phyloP scores from a whole-genome alignment of 2,797 vertebrate genomes.

The Mastacembelus armatus region DNA sequence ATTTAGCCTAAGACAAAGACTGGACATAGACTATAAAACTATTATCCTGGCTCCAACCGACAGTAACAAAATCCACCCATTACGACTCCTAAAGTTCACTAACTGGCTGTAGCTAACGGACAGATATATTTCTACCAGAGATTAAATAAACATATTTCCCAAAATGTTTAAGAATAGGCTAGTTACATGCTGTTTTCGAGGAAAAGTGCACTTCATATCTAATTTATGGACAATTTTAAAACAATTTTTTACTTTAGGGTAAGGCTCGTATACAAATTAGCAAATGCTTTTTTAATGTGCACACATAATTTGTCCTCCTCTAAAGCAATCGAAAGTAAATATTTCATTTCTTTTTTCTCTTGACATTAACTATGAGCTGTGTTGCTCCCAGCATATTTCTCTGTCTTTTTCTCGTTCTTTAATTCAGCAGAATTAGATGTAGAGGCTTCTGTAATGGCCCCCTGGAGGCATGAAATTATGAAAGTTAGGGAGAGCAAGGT shows the following conservation, averaged over 20 bases:
- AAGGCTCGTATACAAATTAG: slow-evolving; percentile 9
- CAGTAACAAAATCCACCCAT: too few species aligned
- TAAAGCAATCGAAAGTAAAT: slow-evolving; percentile 58
- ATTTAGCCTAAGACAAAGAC: too few species aligned
- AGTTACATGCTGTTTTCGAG: too few species aligned
- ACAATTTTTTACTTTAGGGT: slow-evolving; percentile 2
- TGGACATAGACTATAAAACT: too few species aligned
- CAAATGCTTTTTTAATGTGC: slow-evolving; percentile 27
- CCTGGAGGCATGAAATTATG: slow-evolving; percentile 77
- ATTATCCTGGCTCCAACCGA: too few species aligned
- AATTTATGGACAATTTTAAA: slow-evolving; percentile 7
- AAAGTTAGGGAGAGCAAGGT: slow-evolving; percentile 75
- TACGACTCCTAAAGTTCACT: too few species aligned
- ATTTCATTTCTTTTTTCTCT: slow-evolving; percentile 52
- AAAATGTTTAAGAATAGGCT: too few species aligned
- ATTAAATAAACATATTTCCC: too few species aligned
- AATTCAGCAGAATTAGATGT: slow-evolving; percentile 76
- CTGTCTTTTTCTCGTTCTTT: slow-evolving; percentile 44
- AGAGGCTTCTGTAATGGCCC: slow-evolving; percentile 75
- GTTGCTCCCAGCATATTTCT: slow-evolving; percentile 45
- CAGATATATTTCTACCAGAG: too few species aligned
- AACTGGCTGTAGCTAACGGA: too few species aligned
- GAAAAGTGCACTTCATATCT: not conserved
- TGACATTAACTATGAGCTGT: slow-evolving; percentile 56
- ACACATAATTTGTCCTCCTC: slow-evolving; percentile 42